These are phyloP conservation scores for Crotalus tigris DNA, from an alignment of 2,113 vertebrate species.

Conservation along the genomic window DNA sequence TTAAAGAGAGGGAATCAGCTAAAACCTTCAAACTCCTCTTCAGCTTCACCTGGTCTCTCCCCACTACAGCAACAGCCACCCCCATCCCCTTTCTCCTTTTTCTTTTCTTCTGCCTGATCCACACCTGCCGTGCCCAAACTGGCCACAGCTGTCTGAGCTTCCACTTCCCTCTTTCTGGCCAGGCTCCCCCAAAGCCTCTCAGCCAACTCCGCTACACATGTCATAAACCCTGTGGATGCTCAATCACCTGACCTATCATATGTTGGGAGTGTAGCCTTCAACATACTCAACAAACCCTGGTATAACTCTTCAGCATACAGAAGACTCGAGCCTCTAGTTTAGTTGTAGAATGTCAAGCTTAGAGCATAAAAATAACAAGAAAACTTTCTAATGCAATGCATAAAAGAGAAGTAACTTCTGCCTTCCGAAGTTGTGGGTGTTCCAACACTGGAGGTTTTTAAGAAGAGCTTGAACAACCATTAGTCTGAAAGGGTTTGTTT, in stretches of 20 bases:
- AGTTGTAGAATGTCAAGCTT: not conserved
- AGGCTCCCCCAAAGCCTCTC: no score
- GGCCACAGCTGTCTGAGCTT: no score
- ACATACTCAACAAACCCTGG: not conserved
- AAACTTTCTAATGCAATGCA: not conserved
- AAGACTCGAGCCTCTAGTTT: not conserved
- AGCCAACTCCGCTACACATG: not conserved
- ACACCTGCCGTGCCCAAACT: no score
- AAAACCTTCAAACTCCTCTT: no score
- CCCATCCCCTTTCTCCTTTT: no score
- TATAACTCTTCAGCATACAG: not conserved
- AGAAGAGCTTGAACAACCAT: not conserved
- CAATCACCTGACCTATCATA: not conserved
- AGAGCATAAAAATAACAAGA: constrained; percentile 3
- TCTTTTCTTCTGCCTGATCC: no score
- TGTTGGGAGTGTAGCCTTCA: not conserved
- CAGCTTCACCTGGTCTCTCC: no score
- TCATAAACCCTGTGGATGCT: not conserved
- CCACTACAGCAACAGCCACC: no score
- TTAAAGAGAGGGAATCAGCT: no score
- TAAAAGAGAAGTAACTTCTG: not conserved
- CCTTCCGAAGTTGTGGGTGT: no score
- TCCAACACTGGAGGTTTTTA: not conserved
- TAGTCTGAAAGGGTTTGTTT: not conserved
- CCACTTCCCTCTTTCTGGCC: no score